A percentile compares a stretch with the other conserved stretches of the same genome.
Conservation (phyloP, 2,113 vertebrate species). For the Nymphicus hollandicus region DNA sequence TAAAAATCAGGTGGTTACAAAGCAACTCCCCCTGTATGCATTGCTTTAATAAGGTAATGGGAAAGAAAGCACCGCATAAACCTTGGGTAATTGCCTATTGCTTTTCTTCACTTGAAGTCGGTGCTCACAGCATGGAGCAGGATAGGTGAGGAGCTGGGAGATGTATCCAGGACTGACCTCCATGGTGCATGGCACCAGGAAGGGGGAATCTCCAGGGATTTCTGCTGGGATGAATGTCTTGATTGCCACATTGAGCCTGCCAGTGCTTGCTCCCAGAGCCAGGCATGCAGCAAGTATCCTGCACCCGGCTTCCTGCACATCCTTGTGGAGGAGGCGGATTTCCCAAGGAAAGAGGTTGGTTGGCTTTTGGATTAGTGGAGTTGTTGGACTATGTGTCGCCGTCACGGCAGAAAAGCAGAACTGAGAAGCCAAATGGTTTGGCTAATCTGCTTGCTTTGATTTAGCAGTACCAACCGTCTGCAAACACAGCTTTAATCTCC, state of each 20-base stretch:
- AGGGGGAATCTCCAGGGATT: background rate
- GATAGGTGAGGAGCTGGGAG: background rate
- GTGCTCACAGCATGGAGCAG: background rate
- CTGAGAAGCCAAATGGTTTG: background rate
- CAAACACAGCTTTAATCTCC: conserved; percentile 25
- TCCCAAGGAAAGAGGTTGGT: background rate
- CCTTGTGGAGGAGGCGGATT: accelerated
- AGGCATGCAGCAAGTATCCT: accelerated
- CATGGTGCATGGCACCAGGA: accelerated
- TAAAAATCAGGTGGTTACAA: background rate
- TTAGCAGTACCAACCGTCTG: background rate
- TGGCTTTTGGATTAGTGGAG: background rate
- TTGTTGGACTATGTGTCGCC: background rate
- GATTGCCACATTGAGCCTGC: accelerated
- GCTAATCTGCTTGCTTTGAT: conserved; percentile 30
- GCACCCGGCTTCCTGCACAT: accelerated
- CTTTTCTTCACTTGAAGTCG: background rate
- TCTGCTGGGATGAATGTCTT: background rate
- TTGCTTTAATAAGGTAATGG: background rate
- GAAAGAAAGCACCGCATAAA: background rate
- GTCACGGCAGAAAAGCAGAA: background rate
- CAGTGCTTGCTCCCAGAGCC: background rate
- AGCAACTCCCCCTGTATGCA: background rate
- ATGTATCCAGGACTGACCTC: background rate
- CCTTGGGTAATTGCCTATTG: background rate